Conservation (phyloP, 2,113 vertebrate genomes). For the Ctenomys sociabilis region DNA sequence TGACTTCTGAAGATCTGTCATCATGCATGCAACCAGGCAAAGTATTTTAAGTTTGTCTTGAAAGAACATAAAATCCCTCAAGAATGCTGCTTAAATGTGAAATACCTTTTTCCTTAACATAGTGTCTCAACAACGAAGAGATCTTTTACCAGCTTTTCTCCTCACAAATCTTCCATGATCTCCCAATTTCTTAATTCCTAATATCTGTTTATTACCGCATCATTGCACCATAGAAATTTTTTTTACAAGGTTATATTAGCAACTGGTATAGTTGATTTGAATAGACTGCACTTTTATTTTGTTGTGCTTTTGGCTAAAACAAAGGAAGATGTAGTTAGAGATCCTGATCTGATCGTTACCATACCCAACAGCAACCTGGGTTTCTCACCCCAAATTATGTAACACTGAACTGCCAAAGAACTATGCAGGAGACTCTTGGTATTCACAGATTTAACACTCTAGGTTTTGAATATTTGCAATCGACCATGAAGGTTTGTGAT, state of each 20-base stretch:
- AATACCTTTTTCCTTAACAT: conserved; percentile 32
- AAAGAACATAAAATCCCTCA: conserved; percentile 77
- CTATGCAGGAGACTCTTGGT: conserved; percentile 77
- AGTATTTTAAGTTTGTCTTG: conserved; percentile 79
- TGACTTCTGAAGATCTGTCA: conserved; percentile 74
- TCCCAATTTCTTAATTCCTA: conserved; percentile 30
- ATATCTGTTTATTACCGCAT: neutral
- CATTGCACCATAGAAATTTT: neutral
- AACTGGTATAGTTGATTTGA: conserved; percentile 24
- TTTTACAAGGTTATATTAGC: neutral
- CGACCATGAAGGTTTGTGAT: conserved; percentile 84
- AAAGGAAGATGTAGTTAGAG: conserved; percentile 69
- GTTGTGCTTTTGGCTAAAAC: conserved; percentile 49
- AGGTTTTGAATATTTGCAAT: conserved; percentile 84
- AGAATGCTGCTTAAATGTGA: conserved; percentile 73
- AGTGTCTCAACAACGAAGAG: conserved; percentile 25
- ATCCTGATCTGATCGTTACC: conserved; percentile 45
- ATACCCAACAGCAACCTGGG: conserved; percentile 62
- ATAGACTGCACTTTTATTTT: conserved; percentile 36
- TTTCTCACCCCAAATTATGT: conserved; percentile 78
- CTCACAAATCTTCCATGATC: neutral
- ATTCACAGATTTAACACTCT: conserved; percentile 81
- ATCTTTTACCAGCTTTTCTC: conserved; percentile 51
- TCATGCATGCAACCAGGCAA: conserved; percentile 65
- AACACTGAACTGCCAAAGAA: conserved; percentile 75